Conservation (phyloP, 2,888 invertebrate species). For the Glyphotaelius pellucidus region DNA sequence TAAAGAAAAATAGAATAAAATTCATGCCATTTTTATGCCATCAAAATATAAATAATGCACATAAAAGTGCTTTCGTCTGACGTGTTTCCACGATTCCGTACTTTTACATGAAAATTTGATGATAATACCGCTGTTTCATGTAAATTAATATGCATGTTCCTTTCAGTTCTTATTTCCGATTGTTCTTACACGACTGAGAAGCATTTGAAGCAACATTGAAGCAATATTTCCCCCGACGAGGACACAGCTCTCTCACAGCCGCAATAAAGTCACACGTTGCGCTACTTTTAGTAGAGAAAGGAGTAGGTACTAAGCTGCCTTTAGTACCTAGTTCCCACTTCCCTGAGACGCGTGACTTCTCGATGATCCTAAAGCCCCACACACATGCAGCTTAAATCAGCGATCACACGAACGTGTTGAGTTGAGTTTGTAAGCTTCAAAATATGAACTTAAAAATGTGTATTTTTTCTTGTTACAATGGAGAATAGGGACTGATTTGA, state of each 20-base stretch:
- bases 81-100: background rate
- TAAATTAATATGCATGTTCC: background rate
- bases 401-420: conserved; percentile 5
- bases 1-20: background rate
- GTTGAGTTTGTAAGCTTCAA: background rate
- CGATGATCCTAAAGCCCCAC: conserved; percentile 19
- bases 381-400: background rate
- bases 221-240: background rate
- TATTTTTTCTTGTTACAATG: no score
- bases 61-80: background rate
- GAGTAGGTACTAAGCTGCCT: background rate
- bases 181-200: background rate
- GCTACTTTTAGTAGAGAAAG: background rate
- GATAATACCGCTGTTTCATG: background rate
- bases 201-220: background rate
- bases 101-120: background rate
- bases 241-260: background rate
- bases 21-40: background rate
- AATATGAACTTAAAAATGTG: background rate
- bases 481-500: background rate
- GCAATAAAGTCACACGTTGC: background rate
- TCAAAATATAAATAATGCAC: background rate
- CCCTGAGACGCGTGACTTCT: conserved; percentile 16
- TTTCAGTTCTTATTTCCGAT: background rate
- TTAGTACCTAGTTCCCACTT: background rate